phyloP scores from a whole-genome alignment of 2,797 vertebrate genomes.

The Hemibagrus guttatus region DNA sequence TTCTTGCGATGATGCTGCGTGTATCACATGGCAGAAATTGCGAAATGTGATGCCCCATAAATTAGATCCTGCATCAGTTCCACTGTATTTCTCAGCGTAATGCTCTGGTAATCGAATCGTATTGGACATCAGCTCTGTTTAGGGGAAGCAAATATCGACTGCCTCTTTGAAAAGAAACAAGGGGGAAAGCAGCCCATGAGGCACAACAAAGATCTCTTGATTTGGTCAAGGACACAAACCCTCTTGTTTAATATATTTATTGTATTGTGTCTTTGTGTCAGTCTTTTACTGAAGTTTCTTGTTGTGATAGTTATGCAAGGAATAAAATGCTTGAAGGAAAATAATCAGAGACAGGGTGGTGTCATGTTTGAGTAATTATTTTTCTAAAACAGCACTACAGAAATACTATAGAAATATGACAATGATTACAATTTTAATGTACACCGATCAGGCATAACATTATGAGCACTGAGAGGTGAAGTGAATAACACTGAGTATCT shows the following conservation, averaged over 20 bases:
- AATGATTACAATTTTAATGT: not conserved
- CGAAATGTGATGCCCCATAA: constrained; percentile 75
- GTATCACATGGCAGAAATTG: constrained; percentile 72
- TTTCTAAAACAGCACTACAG: not conserved
- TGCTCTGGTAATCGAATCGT: constrained; percentile 72
- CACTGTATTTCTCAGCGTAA: constrained; percentile 71
- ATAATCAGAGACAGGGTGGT: not conserved
- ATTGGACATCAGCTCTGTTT: constrained; percentile 72
- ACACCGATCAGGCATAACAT: too few species aligned
- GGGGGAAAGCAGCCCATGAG: not conserved
- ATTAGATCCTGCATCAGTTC: constrained; percentile 67
- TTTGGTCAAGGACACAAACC: constrained; percentile 7
- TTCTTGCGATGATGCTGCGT: constrained; percentile 59
- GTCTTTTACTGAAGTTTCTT: not conserved
- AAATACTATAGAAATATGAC: not conserved
- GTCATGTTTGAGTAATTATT: not conserved
- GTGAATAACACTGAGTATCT: too few species aligned
- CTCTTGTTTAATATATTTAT: not conserved
- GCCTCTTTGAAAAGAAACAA: constrained; percentile 32
- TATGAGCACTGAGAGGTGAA: too few species aligned
- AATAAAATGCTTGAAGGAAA: not conserved
- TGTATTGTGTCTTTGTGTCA: not conserved
- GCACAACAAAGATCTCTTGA: not conserved
- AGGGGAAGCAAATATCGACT: constrained; percentile 63
- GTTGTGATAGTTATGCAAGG: not conserved